Conservation (phyloP, 64 coral and sea anemone species). For the Anthopleura sola region DNA sequence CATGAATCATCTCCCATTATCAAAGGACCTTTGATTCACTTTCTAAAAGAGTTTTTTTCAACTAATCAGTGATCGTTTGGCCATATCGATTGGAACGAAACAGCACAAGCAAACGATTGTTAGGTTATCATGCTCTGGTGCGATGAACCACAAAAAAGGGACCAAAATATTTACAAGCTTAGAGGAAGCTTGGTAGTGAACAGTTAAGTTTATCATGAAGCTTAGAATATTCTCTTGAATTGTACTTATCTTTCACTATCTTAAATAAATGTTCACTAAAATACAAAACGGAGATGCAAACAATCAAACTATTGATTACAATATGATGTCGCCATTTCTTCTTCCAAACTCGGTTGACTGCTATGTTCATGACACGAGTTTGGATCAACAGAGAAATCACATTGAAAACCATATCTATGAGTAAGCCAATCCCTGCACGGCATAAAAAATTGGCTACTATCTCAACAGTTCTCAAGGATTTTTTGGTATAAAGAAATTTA, state of each 20-base stretch:
- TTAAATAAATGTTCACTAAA: background rate
- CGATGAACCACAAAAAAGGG: background rate
- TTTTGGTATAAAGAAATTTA: slow-evolving; percentile 36
- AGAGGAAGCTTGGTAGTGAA: background rate
- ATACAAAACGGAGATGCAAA: background rate
- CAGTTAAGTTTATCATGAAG: background rate
- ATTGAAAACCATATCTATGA: slow-evolving; percentile 44
- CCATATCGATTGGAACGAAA: too few relatives aligned
- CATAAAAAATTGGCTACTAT: background rate
- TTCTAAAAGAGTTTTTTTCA: too few relatives aligned
- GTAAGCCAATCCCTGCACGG: slow-evolving; percentile 22
- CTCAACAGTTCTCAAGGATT: background rate
- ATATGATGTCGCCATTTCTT: background rate
- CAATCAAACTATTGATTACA: background rate
- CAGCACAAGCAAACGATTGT: too few relatives aligned
- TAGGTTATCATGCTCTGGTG: too few relatives aligned
- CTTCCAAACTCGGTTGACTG: slow-evolving; percentile 1
- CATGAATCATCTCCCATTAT: too few relatives aligned
- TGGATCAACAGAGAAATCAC: slow-evolving; percentile 32
- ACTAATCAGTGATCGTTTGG: too few relatives aligned
- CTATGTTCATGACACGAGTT: slow-evolving; percentile 9
- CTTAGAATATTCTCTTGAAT: background rate
- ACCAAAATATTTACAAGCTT: background rate
- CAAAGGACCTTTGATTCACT: too few relatives aligned
- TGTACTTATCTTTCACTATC: background rate